Percentiles rank a stretch among this genome's conserved stretches.
Evolutionary conservation across 1,140 invertebrate species (phyloP).

Genomic region (Heliconius melpomene): DNA sequence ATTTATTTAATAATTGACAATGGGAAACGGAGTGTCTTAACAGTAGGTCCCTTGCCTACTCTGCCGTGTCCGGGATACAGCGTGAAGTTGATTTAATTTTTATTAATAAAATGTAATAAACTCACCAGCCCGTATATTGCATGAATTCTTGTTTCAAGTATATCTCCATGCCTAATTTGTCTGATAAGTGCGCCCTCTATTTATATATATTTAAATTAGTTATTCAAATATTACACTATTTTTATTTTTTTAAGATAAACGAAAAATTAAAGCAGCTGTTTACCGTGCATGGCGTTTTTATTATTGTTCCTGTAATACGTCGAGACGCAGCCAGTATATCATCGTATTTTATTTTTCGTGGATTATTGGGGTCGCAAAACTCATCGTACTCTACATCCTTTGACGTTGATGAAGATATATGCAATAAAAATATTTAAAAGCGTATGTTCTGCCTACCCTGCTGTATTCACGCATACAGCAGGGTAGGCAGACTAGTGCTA

Average conservation of each 20-base stretch:
- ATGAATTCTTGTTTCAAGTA: constrained; percentile 53
- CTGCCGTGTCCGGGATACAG: no score
- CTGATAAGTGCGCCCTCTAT: constrained; percentile 57
- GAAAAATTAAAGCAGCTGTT: not conserved
- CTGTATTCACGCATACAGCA: no score
- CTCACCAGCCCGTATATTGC: constrained; percentile 50
- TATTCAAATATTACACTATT: not conserved
- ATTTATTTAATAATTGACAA: no score
- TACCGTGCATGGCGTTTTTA: constrained; percentile 63
- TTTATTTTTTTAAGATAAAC: not conserved
- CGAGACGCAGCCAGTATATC: constrained; percentile 62
- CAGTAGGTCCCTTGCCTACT: no score
- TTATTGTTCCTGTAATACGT: constrained; percentile 52
- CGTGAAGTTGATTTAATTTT: no score
- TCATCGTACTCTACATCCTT: constrained; percentile 61
- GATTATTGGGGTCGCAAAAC: constrained; percentile 65
- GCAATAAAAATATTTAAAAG: no score
- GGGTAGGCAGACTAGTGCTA: no score
- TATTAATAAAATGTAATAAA: not conserved
- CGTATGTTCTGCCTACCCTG: no score
- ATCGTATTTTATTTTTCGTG: constrained; percentile 66
- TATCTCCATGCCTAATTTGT: constrained; percentile 50
- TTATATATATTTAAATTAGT: constrained; percentile 21
- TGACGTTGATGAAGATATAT: not conserved
- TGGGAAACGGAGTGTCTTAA: no score